Evolutionary conservation across 2,888 invertebrate genomes (phyloP), one percentile per base, ranked within the genome.

Genomic region (Archips crataeganus): DNA sequence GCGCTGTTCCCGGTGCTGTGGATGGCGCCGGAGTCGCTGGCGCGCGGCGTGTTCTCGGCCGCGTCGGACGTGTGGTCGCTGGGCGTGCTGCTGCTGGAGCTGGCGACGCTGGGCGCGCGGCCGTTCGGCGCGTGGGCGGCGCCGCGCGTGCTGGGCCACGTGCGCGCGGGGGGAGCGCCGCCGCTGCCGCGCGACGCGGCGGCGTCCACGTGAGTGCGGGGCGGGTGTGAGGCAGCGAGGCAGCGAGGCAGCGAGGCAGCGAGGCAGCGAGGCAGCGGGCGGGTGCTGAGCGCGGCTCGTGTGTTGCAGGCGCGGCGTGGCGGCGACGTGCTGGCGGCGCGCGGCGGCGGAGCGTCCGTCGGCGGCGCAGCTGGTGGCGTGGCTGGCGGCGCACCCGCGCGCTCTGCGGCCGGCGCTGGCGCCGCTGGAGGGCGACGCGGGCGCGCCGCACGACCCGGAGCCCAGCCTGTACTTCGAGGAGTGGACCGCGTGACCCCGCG

Each of bases 11-110:
- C 98, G 0, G 97, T 98, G 2, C 94, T 97, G 76, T 98, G 98
- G 98, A 98, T 98, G 98, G 96, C 98, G 0, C 98, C 98, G 0
- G 98, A 98, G 90, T 97, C 97, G 79, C 90, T 98, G 47, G 95
- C 95, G 1, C 90, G 96, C 23, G 98, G 98, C 2, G 94, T 97
- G 72, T 98, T 98, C 87, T 97, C 97, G 0, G 95, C 97, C 9
- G 96, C 97, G 51, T 97, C 98, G 0, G 98, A 98, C 87, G 96
- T 98, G 57, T 98, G 98, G 98, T 97, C 97, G 74, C 97, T 96
- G 83, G 98, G 98, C 15, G 97, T 98, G 62, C 93, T 98, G 2
- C 89, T 98, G 6, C 97, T 97, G 82, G 97, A 98, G 90, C 96
- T 98, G 74, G 96, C 98, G 73, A 98, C 98, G 1, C 97, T 98